Evolutionary conservation across 2,113 vertebrate species (phyloP).

Genomic region (Mesembrinibis cayennensis): DNA sequence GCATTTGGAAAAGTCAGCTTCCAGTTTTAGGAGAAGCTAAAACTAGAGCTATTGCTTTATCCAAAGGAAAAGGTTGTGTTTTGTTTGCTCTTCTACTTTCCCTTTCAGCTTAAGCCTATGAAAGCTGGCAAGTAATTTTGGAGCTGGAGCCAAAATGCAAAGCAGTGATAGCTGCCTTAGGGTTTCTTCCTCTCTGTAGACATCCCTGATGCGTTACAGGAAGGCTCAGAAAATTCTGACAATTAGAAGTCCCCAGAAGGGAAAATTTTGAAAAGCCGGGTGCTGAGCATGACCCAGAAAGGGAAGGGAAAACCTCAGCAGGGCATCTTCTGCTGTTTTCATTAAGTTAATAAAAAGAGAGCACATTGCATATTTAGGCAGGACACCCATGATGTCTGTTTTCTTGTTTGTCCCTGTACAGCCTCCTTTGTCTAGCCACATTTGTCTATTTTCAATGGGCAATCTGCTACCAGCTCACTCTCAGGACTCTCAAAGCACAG

Average conservation of each 20-base stretch:
- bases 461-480: slow-evolving; percentile 19
- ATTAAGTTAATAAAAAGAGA: not conserved
- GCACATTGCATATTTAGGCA: not conserved
- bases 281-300: slow-evolving; percentile 49
- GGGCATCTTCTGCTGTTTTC: slow-evolving; percentile 36
- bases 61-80: not conserved
- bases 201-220: not conserved
- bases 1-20: not conserved
- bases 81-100: slow-evolving; percentile 34
- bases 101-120: slow-evolving; percentile 16
- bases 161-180: slow-evolving; percentile 12
- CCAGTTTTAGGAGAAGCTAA: not conserved
- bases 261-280: not conserved
- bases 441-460: not conserved
- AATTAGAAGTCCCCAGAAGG: not conserved
- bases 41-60: not conserved
- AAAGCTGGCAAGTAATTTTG: slow-evolving; percentile 22
- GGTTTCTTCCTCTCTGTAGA: slow-evolving; percentile 39
- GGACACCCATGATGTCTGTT: slow-evolving; percentile 7
- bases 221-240: slow-evolving; percentile 25
- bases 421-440: not conserved
- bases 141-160: slow-evolving; percentile 39
- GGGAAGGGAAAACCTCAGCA: slow-evolving; percentile 27
- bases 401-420: not conserved
- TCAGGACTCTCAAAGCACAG: not conserved